Percentiles rank a stretch among this genome's conserved stretches.
phyloP scores from a whole-genome alignment of 2,113 vertebrate species.

The Brienomyrus brachyistius region DNA sequence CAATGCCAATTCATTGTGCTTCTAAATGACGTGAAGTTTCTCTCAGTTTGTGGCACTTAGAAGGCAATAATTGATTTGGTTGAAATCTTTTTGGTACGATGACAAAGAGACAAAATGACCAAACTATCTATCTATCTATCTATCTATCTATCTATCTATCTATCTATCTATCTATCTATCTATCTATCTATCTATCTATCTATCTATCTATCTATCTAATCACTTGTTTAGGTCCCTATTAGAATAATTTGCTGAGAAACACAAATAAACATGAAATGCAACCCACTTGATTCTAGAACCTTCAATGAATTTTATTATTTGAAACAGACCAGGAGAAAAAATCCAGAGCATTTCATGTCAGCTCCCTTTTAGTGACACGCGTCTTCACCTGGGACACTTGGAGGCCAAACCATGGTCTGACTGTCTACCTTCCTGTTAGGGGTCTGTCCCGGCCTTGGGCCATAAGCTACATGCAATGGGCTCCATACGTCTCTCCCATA shows the following conservation, averaged over 20 bases:
- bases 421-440: not conserved
- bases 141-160: not conserved
- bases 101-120: not conserved
- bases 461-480: not conserved
- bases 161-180: not conserved
- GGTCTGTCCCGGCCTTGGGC: not conserved
- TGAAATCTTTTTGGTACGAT: not conserved
- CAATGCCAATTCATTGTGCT: slow-evolving; percentile 12
- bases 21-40: not conserved
- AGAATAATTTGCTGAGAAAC: not conserved
- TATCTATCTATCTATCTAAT: not conserved
- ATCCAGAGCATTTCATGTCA: not conserved
- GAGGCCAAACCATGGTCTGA: not conserved
- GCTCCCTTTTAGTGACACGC: not conserved
- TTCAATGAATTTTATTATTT: not conserved
- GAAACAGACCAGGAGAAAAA: not conserved
- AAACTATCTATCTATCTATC: not conserved
- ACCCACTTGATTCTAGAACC: not conserved
- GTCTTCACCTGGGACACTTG: not conserved
- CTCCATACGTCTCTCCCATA: not conserved
- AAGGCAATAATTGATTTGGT: not conserved
- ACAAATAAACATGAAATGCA: not conserved
- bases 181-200: not conserved
- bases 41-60: not conserved
- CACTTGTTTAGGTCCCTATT: not conserved